These are phyloP conservation scores for Gordius sp. DNA, from an alignment of 2,888 invertebrate genomes.

Conservation along the genomic window DNA sequence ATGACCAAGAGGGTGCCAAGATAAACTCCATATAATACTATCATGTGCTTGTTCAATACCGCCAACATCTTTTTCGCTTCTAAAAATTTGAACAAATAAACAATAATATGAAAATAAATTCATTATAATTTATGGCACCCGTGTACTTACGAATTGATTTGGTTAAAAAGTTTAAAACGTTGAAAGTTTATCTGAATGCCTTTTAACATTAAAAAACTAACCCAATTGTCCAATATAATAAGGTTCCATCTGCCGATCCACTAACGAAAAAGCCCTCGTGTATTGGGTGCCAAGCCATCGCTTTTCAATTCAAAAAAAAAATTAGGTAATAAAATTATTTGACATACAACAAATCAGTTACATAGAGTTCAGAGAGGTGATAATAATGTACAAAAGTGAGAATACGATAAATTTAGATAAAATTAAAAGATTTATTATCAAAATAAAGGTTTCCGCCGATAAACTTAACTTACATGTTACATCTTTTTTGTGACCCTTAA, in stretches of 20 bases:
- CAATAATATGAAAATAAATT: background rate
- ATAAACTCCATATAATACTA: conserved; percentile 90
- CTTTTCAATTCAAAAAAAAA: conserved; percentile 24
- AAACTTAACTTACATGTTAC: conserved; percentile 41
- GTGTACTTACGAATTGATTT: no score
- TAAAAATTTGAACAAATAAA: conserved; percentile 20
- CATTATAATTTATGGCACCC: no score
- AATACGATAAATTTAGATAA: no score
- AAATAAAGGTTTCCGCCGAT: conserved; percentile 18
- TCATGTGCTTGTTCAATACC: conserved; percentile 94
- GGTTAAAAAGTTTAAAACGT: background rate
- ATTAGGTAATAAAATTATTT: conserved; percentile 2
- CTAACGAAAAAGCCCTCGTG: conserved; percentile 90
- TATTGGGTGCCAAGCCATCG: conserved; percentile 73
- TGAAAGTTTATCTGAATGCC: background rate
- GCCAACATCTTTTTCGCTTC: conserved; percentile 71
- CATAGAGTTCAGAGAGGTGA: no score
- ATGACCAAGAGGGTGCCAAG: conserved; percentile 97
- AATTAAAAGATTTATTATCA: no score
- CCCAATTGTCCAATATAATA: conserved; percentile 96
- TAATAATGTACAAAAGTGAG: conserved; percentile 6
- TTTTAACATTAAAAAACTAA: no score
- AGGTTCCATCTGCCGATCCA: conserved; percentile 90
- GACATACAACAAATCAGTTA: background rate
- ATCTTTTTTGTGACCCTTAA: conserved; percentile 95